phyloP scores from a whole-genome alignment of 1,140 invertebrate genomes.

The Seison nebaliae region DNA sequence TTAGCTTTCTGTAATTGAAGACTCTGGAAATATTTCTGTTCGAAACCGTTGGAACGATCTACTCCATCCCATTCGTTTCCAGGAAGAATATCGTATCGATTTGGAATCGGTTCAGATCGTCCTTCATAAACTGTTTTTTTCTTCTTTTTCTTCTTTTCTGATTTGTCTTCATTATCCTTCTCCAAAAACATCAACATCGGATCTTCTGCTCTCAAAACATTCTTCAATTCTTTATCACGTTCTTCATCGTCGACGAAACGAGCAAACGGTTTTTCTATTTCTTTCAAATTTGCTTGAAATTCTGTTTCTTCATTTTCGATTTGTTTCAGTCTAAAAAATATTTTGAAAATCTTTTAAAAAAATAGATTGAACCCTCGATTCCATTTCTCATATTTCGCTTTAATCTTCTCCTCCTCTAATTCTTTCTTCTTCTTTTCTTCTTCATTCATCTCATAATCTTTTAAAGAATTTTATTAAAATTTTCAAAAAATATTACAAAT shows the following conservation, averaged over 20 bases:
- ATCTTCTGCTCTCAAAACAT: conserved; percentile 33
- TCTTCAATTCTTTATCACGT: conserved; percentile 45
- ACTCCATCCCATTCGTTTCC: conserved; percentile 94
- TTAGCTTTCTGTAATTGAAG: conserved; percentile 46
- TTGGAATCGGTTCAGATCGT: conserved; percentile 39
- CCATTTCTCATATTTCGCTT: too few species aligned
- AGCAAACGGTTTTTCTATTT: conserved; percentile 64
- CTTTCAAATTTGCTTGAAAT: conserved; percentile 41
- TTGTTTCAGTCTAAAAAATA: conserved; percentile 37
- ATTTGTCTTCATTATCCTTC: conserved; percentile 34
- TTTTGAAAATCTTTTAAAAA: too few species aligned
- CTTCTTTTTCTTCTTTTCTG: conserved; percentile 19
- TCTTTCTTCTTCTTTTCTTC: too few species aligned
- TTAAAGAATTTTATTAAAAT: too few species aligned
- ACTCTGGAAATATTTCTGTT: conserved; percentile 56
- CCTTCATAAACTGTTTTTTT: conserved; percentile 46
- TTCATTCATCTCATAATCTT: too few species aligned
- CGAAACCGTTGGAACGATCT: conserved; percentile 81
- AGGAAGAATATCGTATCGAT: conserved; percentile 52
- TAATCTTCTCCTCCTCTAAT: too few species aligned
- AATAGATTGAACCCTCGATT: too few species aligned
- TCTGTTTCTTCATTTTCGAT: conserved; percentile 40
- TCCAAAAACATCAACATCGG: conserved; percentile 64
- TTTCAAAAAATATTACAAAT: too few species aligned
- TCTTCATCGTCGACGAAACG: conserved; percentile 61